Evolutionary conservation across 2,888 invertebrate genomes (phyloP), one percentile per base, ranked within the genome.

Genomic region (Dynastes maya): DNA sequence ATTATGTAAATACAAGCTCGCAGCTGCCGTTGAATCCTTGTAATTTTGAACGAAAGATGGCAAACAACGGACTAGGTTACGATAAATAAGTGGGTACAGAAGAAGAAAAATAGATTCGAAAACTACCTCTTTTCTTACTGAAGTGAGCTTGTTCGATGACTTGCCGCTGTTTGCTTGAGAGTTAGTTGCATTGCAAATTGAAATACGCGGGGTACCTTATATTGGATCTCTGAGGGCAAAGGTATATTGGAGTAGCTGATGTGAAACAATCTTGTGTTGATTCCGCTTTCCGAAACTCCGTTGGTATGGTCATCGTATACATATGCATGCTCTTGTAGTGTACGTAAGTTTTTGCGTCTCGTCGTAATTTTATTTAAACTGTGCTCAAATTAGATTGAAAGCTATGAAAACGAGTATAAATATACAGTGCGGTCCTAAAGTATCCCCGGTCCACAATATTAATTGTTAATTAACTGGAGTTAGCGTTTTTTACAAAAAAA

Each of bases 231-330:
- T 6, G 49, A 58, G 22, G 9, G 55, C 45, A 58, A 11, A 40
- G 8, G n/a, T 51, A 51, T 11, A 68, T 68, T 51, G 68, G 51
- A 68, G 49, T 68, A 68, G 51, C 68, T 68, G 68, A 68, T 51
- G 68, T n/a, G 68, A 68, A 51, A 49, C 68, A 68, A 68, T 68
- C 63, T 63, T 63, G 27, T 63, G 32, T 32, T 8, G 13, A 29
- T 63, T 63, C 27, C 63, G 29, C 13, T 63, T 63, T 32, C 27
- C 32, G 63, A 32, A 63, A 29, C 2, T 1, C 32, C 13, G 29
- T 63, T 63, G 13, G 32, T 32, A 32, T 63, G 22, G 9, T 32
- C 63, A 32, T 63, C 32, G 29, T 32, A 63, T 63, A 29, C 27
- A 27, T 32, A 32, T 63, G 27, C 63, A 29, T 63, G 32, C 4